These are phyloP conservation scores for Prunella himalayana DNA, from an alignment of 2,113 vertebrate species.

Conservation along the genomic window DNA sequence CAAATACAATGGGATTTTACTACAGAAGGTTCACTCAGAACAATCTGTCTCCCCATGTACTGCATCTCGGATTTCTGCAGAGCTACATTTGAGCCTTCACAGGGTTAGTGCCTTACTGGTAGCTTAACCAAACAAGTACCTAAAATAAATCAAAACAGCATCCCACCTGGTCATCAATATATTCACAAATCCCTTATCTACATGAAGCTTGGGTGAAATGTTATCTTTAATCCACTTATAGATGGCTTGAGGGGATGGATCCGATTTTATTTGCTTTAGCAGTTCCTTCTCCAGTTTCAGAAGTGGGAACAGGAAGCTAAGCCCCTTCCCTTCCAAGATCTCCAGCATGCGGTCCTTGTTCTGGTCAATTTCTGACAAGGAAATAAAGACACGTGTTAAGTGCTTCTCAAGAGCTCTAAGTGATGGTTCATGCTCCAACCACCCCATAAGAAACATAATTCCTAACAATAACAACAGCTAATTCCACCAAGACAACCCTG, in stretches of 20 bases:
- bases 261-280: slow-evolving; percentile 93
- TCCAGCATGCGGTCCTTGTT: slow-evolving; percentile 99
- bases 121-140: neutral
- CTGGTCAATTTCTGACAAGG: slow-evolving; percentile 90
- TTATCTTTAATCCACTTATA: slow-evolving; percentile 99
- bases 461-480: fast-evolving
- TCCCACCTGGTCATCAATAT: slow-evolving; percentile 98
- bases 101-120: fast-evolving
- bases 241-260: slow-evolving; percentile 96
- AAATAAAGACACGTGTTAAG: neutral
- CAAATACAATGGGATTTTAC: fast-evolving
- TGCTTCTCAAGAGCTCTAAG: fast-evolving
- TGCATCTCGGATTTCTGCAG: fast-evolving
- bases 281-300: slow-evolving; percentile 98
- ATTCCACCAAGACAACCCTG: neutral
- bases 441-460: neutral
- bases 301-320: slow-evolving; percentile 97
- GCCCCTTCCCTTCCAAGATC: slow-evolving; percentile 95
- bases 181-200: slow-evolving; percentile 99
- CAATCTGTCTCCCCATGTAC: fast-evolving
- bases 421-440: neutral
- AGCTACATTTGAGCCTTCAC: fast-evolving
- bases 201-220: slow-evolving; percentile 97
- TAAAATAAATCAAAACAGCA: neutral
- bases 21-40: fast-evolving